These are phyloP conservation scores for Archips crataeganus DNA, from an alignment of 2,888 invertebrate species.

Conservation along the genomic window DNA sequence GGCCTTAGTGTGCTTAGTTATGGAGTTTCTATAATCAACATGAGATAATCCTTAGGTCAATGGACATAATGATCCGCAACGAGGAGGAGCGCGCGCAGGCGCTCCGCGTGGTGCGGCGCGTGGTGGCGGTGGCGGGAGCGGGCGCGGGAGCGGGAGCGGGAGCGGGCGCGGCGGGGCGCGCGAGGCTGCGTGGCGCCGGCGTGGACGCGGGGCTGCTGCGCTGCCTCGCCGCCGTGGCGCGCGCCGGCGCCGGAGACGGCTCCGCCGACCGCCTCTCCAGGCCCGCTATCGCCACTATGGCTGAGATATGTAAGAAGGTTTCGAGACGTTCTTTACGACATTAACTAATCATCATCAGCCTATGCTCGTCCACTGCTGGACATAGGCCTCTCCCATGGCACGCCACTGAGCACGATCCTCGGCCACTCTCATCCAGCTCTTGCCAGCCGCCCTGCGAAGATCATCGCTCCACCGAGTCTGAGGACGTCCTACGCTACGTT, in stretches of 20 bases:
- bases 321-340: neutral
- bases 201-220: conserved; percentile 92
- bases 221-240: conserved; percentile 93
- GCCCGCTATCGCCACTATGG: conserved; percentile 94
- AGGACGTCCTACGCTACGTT: too few relatives aligned
- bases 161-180: conserved; percentile 85
- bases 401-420: too few relatives aligned
- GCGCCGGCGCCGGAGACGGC: conserved; percentile 89
- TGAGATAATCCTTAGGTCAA: conserved; percentile 85
- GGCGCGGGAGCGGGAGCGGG: conserved; percentile 94
- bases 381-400: too few relatives aligned
- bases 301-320: conserved; percentile 91
- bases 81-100: conserved; percentile 91
- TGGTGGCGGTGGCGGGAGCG: conserved; percentile 89
- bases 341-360: too few relatives aligned
- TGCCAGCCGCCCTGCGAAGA: too few relatives aligned
- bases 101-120: conserved; percentile 82
- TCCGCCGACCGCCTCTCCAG: conserved; percentile 92
- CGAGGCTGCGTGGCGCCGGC: conserved; percentile 88
- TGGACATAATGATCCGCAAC: conserved; percentile 95
- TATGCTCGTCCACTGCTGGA: too few relatives aligned
- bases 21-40: too few relatives aligned
- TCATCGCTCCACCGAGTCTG: too few relatives aligned
- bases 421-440: too few relatives aligned
- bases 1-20: too few relatives aligned